phyloP scores from a whole-genome alignment of 2,113 vertebrate species.

The Uropsilus gracilis region DNA sequence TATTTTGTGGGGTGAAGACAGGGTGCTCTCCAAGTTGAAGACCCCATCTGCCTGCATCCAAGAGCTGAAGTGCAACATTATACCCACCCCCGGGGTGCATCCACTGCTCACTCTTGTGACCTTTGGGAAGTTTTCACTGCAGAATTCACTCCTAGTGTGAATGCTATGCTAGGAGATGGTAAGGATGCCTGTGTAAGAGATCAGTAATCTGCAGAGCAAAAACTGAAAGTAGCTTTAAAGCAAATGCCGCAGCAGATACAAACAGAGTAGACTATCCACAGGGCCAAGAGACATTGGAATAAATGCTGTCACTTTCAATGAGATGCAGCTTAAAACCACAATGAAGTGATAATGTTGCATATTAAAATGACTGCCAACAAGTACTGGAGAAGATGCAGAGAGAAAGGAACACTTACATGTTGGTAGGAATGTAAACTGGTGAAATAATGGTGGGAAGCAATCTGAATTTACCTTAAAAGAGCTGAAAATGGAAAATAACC shows the following conservation, averaged over 20 bases:
- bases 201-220: not conserved
- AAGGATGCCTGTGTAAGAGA: not conserved
- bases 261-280: too few species aligned
- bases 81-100: not conserved
- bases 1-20: not conserved
- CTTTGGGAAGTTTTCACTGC: not conserved
- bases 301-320: too few species aligned
- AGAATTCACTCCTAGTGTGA: not conserved
- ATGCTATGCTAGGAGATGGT: not conserved
- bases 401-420: too few species aligned
- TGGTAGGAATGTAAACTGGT: too few species aligned
- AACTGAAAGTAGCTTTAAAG: not conserved
- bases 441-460: too few species aligned
- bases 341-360: too few species aligned
- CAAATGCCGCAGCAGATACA: not conserved
- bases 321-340: too few species aligned
- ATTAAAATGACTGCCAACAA: too few species aligned
- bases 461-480: too few species aligned
- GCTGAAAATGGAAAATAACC: too few species aligned
- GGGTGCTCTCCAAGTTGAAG: not conserved
- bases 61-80: not conserved
- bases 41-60: not conserved
- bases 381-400: too few species aligned
- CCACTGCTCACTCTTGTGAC: not conserved
- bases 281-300: too few species aligned